These are phyloP conservation scores for Balanococcus diminutus DNA, from an alignment of 2,888 invertebrate genomes.

Conservation along the genomic window DNA sequence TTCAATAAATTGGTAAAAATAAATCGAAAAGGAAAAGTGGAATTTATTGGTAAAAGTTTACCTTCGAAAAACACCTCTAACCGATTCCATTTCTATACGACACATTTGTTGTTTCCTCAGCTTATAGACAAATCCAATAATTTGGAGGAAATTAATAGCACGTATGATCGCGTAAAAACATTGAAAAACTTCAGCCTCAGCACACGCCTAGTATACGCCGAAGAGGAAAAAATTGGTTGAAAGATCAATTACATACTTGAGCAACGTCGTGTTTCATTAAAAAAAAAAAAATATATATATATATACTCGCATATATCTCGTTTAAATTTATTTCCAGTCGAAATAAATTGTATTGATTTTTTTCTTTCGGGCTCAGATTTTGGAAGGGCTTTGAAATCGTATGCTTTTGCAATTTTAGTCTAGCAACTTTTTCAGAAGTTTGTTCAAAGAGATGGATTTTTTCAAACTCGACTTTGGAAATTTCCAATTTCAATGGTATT, in stretches of 20 bases:
- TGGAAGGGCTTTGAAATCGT: neutral
- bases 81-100: neutral
- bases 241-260: neutral
- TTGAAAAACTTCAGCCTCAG: neutral
- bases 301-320: too few relatives aligned
- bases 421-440: neutral
- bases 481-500: too few relatives aligned
- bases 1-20: neutral
- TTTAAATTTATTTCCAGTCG: neutral
- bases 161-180: neutral
- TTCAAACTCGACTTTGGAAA: too few relatives aligned
- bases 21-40: neutral
- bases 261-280: neutral
- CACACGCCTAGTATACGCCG: neutral
- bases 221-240: constrained; percentile 1
- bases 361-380: neutral
- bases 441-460: neutral
- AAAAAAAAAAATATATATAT: too few relatives aligned
- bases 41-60: neutral
- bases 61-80: constrained; percentile 14
- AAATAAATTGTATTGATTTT: neutral
- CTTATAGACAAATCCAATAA: neutral
- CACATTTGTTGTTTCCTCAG: neutral
- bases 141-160: neutral
- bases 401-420: neutral